Evolutionary conservation across 1,140 invertebrate genomes (phyloP).

Genomic region (Drosophila nasuta): DNA sequence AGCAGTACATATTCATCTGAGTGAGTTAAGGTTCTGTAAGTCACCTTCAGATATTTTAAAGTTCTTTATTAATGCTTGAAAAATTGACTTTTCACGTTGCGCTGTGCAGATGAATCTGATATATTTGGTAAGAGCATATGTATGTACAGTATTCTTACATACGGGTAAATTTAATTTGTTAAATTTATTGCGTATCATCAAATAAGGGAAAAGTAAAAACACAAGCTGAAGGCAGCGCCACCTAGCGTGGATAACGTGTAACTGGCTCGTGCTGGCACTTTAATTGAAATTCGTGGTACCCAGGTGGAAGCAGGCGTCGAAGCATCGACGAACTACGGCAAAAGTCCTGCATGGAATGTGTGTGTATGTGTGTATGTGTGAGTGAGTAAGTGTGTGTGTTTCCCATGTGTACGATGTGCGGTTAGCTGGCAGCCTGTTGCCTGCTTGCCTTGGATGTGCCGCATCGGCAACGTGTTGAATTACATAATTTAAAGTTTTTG

Average conservation of each 20-base stretch:
- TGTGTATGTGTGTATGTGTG: constrained; percentile 19
- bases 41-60: no score
- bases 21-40: no score
- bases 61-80: no score
- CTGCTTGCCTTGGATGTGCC: constrained; percentile 37
- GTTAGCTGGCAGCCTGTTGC: constrained; percentile 49
- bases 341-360: constrained; percentile 20
- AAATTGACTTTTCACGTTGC: neutral
- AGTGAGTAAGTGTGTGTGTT: constrained; percentile 19
- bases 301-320: constrained; percentile 64
- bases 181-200: constrained; percentile 74
- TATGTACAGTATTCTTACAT: neutral
- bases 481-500: constrained; percentile 80
- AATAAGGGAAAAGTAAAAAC: constrained; percentile 36
- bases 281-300: constrained; percentile 79
- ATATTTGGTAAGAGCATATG: neutral
- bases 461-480: constrained; percentile 73
- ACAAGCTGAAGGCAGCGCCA: constrained; percentile 20
- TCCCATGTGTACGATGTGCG: constrained; percentile 31
- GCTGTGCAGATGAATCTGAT: neutral
- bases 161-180: constrained; percentile 20
- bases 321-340: constrained; percentile 44
- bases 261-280: constrained; percentile 70
- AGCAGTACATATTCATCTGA: no score
- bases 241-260: constrained; percentile 44